A percentile compares a stretch with the other conserved stretches of the same genome.
phyloP scores from a whole-genome alignment of 2,113 vertebrate species.

The Probosciger aterrimus region DNA sequence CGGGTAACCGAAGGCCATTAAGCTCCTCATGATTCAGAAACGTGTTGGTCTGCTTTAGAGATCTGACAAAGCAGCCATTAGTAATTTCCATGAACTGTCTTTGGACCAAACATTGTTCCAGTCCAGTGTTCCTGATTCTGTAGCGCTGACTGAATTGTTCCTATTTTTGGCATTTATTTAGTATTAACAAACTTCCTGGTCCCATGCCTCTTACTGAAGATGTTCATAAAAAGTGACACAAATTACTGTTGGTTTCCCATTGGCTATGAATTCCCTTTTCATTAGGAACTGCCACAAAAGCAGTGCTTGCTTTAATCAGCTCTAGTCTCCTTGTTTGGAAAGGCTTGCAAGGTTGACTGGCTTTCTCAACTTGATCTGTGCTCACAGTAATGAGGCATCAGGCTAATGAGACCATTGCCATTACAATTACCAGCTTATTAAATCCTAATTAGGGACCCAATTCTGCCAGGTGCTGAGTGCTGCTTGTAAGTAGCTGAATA shows the following conservation, averaged over 20 bases:
- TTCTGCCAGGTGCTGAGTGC: constrained; percentile 22
- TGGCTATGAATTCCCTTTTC: constrained; percentile 1
- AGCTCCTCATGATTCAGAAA: not conserved
- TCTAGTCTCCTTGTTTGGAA: not conserved
- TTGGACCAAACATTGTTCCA: not conserved
- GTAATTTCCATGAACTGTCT: not conserved
- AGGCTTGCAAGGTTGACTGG: constrained; percentile 27
- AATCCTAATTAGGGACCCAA: constrained; percentile 45
- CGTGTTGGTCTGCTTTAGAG: not conserved
- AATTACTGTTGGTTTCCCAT: constrained; percentile 41
- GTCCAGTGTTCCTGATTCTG: not conserved
- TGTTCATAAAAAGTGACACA: constrained; percentile 24
- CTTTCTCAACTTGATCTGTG: constrained; percentile 44
- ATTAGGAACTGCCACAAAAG: constrained; percentile 21
- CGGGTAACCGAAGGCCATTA: not conserved
- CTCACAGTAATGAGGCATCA: constrained; percentile 39
- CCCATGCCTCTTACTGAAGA: constrained; percentile 23
- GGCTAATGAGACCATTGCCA: constrained; percentile 51
- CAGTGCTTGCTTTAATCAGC: constrained; percentile 22
- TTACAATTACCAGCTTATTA: constrained; percentile 54
- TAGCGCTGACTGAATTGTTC: constrained; percentile 13
- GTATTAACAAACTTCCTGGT: constrained; percentile 44
- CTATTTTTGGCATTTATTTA: constrained; percentile 16
- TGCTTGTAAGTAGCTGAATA: not conserved
- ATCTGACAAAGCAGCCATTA: not conserved